Base-by-base conservation (phyloP, 2,113 vertebrate species). In the Datnioides undecimradiatus region DNA sequence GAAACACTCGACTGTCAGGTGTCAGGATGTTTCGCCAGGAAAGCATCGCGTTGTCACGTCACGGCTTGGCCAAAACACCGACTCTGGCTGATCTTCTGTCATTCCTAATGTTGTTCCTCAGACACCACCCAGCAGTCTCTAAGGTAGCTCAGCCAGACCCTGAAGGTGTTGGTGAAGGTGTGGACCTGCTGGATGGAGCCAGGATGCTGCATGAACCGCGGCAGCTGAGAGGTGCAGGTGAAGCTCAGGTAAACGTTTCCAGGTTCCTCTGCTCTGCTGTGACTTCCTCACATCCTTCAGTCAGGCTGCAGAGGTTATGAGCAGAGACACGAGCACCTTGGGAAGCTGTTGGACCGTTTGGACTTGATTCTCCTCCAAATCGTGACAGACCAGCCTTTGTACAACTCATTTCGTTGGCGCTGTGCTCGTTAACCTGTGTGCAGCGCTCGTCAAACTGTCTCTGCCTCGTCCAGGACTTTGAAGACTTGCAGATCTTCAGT, bases 391-490 rank as follows among this genome's bases (percentile, higher is more conserved):
- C 57, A 65, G 36, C 34, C 21, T 8, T 7, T 9, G 3, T 58
- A n/a, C 66, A 60, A 62, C 57, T 80, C 38, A 46, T 77, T 67
- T 77, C 69, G 5, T 73, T 85, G 83, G 73, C 51, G 0, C 2
- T 14, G 49, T 21, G 49, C 12, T 27, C 23, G 12, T 62, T 16
- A 33, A 23, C 16, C 13, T 66, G 5, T 49, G 43, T 14, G 6
- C 51, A 40, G 29, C 1, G 46, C 27, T 27, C 27, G 55, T 60
- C 45, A 38, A 29, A 80, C 36, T n/a, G 31, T 73, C 38, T 77
- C 33, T n/a, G 4, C 11, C 36, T 10, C 6, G 41, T 72, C 73
- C 41, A 64, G 33, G 3, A 27, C 41, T 3, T 11, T 27, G 45
- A 66, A 23, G n/a, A 48, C 29, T 45, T 57, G 33, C 72, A 70